phyloP scores from a whole-genome alignment of 2,113 vertebrate species.

The Rhabdomys dilectus region DNA sequence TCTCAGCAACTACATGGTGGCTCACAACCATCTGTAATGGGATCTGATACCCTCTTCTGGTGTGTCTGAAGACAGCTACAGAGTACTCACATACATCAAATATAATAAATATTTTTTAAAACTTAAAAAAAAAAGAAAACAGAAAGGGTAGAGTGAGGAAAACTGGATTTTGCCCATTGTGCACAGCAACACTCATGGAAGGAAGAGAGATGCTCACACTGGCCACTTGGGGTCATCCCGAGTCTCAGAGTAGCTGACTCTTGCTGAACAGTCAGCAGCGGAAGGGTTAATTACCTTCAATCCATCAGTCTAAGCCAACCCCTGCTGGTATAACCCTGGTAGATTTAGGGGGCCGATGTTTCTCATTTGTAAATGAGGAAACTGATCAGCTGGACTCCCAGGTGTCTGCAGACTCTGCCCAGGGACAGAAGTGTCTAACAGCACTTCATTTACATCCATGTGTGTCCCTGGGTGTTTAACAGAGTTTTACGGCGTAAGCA shows the following conservation, averaged over 20 bases:
- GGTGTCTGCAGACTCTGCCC: not conserved
- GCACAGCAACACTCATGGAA: not conserved
- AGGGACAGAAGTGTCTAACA: too few relatives aligned
- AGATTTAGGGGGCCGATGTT: rapidly evolving
- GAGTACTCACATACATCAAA: too few relatives aligned
- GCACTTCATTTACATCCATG: not conserved
- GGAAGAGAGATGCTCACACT: not conserved
- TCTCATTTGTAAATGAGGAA: not conserved
- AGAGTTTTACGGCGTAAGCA: not conserved
- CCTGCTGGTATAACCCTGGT: not conserved
- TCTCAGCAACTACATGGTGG: too few relatives aligned
- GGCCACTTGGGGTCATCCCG: not conserved
- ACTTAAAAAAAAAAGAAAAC: too few relatives aligned
- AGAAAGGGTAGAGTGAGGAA: not conserved
- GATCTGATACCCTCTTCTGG: too few relatives aligned
- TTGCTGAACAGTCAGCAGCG: not conserved
- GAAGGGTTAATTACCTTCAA: not conserved
- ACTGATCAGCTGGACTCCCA: not conserved
- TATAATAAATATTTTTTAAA: too few relatives aligned
- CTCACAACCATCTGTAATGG: too few relatives aligned
- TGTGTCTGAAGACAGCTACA: too few relatives aligned
- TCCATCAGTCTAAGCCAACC: too few relatives aligned
- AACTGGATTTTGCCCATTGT: not conserved
- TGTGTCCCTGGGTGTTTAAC: not conserved
- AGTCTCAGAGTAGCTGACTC: too few relatives aligned